Evolutionary conservation across 2,797 vertebrate genomes (phyloP), one percentile per base, ranked within the genome.

Genomic region (Odontamblyopus rebecca): DNA sequence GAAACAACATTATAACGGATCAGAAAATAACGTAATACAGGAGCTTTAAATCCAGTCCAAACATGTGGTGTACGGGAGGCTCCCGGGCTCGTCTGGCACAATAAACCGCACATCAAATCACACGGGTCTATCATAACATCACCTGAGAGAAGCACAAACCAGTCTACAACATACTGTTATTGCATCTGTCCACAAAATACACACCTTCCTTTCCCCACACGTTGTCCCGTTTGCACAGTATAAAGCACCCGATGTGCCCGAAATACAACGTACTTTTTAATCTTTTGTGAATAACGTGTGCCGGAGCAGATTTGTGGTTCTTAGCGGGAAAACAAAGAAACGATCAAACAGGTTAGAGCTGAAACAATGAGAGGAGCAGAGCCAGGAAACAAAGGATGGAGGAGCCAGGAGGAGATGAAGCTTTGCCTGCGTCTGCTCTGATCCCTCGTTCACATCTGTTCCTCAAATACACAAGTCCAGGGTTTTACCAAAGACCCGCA

Each of bases 141-240:
- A 48, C 13, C 44, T 48, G 44, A 8, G 19, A 7, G 2, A n/a
- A 54, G 19, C 53, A n/a, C 23, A 54, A 54, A n/a, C 19, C 6
- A 59, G 0, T 56, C 16, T 26, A 26, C 7, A 26, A 23, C 12
- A 23, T 9, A 56, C 35, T 9, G 6, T 5, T 15, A 27, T 18
- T 30, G 6, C 5, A 32, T 32, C 71, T n/a, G 29, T 32, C 59
- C 5, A 18, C 6, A 35, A 35, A 61, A 18, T 8, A 56, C 65
- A 76, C 77, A 61, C 69, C 54, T 76, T 74, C 29, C 16, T 79
- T 64, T 66, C 66, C 70, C 76, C 69, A 85, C 79, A 81, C 86
- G 84, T 81, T 80, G 75, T 79, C 72, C 79, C 82, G 76, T 82
- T 83, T 35, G 30, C 85, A 78, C 84, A 80, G 77, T 77, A 83